Evolutionary conservation across 2,888 invertebrate species (phyloP).

Genomic region (Lomographa bimaculata): DNA sequence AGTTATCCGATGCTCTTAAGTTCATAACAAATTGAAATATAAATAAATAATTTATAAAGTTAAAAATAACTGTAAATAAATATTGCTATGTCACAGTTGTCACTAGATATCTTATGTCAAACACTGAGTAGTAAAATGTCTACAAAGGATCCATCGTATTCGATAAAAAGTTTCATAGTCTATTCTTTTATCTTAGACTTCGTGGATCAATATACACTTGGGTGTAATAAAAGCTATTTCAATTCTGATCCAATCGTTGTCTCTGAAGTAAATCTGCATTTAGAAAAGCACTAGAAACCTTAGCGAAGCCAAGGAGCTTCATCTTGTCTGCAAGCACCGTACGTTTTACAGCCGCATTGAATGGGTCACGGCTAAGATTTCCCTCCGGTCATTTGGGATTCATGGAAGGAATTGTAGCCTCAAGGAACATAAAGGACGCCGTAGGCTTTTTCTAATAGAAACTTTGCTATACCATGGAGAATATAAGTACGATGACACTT

Average conservation of each 20-base stretch:
- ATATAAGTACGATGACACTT: constrained; percentile 57
- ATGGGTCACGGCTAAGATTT: constrained; percentile 83
- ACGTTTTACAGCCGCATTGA: constrained; percentile 65
- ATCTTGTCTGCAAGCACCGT: constrained; percentile 41
- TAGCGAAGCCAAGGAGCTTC: constrained; percentile 24
- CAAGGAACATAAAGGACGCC: constrained; percentile 79
- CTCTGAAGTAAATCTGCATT: constrained; percentile 24
- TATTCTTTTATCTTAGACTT: neutral
- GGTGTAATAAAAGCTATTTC: constrained; percentile 13
- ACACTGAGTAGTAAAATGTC: no score
- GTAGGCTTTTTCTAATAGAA: constrained; percentile 71
- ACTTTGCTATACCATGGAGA: constrained; percentile 56
- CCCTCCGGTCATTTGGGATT: constrained; percentile 83
- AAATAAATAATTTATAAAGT: no score
- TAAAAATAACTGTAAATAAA: no score
- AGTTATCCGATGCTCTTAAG: no score
- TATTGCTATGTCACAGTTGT: no score
- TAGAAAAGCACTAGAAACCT: constrained; percentile 25
- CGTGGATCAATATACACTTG: constrained; percentile 13
- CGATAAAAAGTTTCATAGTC: constrained; percentile 1
- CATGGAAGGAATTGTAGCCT: constrained; percentile 81
- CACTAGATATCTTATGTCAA: no score
- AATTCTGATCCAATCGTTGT: constrained; percentile 18
- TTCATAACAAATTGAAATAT: no score
- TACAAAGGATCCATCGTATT: no score